Conservation (phyloP, 2,888 invertebrate species). For the Caenorhabditis angaria region DNA sequence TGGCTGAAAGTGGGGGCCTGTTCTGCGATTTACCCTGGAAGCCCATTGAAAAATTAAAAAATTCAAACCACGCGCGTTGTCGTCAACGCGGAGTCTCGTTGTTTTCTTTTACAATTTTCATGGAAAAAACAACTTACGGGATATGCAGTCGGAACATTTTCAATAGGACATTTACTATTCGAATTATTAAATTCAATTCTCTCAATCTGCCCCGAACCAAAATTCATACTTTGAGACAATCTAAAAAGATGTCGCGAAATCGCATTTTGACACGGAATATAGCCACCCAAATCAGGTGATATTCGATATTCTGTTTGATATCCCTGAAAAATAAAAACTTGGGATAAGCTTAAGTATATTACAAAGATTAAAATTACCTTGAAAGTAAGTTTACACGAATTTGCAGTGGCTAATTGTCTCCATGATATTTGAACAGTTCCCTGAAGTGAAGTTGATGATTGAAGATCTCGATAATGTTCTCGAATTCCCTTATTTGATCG, state of each 20-base stretch:
- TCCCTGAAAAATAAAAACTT: slow-evolving; percentile 44
- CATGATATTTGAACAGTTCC: slow-evolving; percentile 39
- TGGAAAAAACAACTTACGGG: slow-evolving; percentile 27
- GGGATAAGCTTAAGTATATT: slow-evolving; percentile 8
- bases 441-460: slow-evolving; percentile 53
- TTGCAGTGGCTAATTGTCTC: slow-evolving; percentile 39
- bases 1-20: no score
- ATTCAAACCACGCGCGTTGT: no score
- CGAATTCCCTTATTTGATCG: slow-evolving; percentile 52
- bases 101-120: no score
- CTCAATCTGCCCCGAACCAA: background rate
- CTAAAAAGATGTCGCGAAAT: slow-evolving; percentile 61
- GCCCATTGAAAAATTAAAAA: no score
- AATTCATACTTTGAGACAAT: slow-evolving; percentile 36
- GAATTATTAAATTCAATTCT: slow-evolving; percentile 50
- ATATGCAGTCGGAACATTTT: slow-evolving; percentile 55
- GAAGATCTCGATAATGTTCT: slow-evolving; percentile 49
- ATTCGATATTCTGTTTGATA: slow-evolving; percentile 67
- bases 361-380: background rate
- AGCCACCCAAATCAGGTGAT: slow-evolving; percentile 68
- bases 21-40: no score
- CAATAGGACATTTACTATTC: slow-evolving; percentile 58
- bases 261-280: slow-evolving; percentile 61
- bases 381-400: slow-evolving; percentile 30
- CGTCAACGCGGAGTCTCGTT: no score